Evolutionary conservation across 2,797 vertebrate genomes (phyloP).

Genomic region (Rhodeus uyekii): DNA sequence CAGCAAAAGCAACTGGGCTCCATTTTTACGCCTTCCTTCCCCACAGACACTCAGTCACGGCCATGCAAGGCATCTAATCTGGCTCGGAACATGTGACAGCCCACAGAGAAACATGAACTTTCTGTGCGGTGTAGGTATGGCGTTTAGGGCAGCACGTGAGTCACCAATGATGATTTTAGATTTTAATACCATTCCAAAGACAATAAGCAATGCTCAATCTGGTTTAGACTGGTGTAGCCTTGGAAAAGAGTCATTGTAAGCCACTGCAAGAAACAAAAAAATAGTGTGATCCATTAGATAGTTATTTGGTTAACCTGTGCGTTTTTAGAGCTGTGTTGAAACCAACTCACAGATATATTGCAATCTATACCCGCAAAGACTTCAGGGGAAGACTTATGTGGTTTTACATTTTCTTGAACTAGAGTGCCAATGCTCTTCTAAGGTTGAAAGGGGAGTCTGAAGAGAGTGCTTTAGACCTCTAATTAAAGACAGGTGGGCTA

Average conservation of each 20-base stretch:
- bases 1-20: slow-evolving; percentile 7
- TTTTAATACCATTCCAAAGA: slow-evolving; percentile 59
- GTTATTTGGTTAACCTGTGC: not conserved
- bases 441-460: slow-evolving; percentile 56
- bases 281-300: not conserved
- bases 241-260: not conserved
- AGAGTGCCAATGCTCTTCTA: slow-evolving; percentile 31
- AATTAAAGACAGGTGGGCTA: slow-evolving; percentile 68
- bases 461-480: slow-evolving; percentile 56
- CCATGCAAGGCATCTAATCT: slow-evolving; percentile 69
- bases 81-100: slow-evolving; percentile 66
- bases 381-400: slow-evolving; percentile 22
- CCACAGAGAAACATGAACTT: slow-evolving; percentile 70
- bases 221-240: not conserved
- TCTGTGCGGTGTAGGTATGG: slow-evolving; percentile 63
- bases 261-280: not conserved
- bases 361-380: slow-evolving; percentile 28
- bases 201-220: slow-evolving; percentile 35
- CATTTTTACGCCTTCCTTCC: slow-evolving; percentile 28
- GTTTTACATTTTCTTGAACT: slow-evolving; percentile 28
- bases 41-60: slow-evolving; percentile 62
- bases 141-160: slow-evolving; percentile 59
- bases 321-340: not conserved
- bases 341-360: not conserved
- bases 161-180: slow-evolving; percentile 64